Base-by-base conservation (phyloP, 2,888 invertebrate species). In the Aethes cnicana region DNA sequence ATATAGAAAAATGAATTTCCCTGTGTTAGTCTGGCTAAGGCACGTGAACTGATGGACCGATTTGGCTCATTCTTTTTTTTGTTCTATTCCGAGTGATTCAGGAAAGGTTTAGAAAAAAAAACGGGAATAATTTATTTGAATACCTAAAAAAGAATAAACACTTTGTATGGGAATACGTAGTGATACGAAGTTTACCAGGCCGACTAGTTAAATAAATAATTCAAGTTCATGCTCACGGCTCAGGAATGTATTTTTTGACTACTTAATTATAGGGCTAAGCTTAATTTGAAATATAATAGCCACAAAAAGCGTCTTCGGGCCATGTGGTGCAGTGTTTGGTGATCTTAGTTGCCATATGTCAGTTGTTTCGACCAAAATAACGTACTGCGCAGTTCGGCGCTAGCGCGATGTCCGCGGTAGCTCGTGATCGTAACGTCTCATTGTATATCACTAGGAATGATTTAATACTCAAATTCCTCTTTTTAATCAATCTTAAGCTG, bases 281-380 rank as follows among this genome's bases (percentile, higher is more conserved):
- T 17, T 28, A 41, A 53, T 43, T 50, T 48, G 23, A 49, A 36
- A 55, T 41, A 47, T 54, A 28, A 47, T 33, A 54, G 52, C 56
- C 61, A 59, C 56, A 62, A 57, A 55, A 56, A 47, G 37, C 52
- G 64, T 57, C 59, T 54, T 18, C 54, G 43, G 57, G 65, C 71
- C 75, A 73, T 73, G 69, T 74, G 72, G 69, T 57, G 57, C 48
- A 64, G 48, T 60, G 6, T 47, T 21, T 16, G 20, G 56, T 61
- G 68, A 64, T 63, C 64, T 62, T 68, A 53, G 72, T 74, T 72
- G 70, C 79, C 72, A 74, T 76, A 74, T 81, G 80, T 74, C 79
- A 75, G 79, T 72, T 76, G 75, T 73, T 80, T 55, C 60, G 62
- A 73, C 75, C 63, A 69, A 78, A 81, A 77, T 77, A 76, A 69